These are phyloP conservation scores for Sciaenops ocellatus DNA, from an alignment of 2,797 vertebrate species.

Conservation along the genomic window DNA sequence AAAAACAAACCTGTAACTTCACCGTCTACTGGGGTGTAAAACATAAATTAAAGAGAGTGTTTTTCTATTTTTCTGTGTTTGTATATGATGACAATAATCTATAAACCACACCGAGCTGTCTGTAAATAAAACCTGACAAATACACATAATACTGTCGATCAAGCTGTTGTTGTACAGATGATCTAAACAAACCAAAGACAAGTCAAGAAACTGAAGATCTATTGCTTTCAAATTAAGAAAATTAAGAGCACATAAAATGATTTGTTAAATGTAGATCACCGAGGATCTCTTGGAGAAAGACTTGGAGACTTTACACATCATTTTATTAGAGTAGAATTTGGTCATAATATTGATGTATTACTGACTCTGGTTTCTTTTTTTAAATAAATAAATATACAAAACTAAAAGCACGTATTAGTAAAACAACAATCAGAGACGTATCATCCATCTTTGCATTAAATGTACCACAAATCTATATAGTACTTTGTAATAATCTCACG, in stretches of 20 bases:
- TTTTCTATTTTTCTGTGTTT: neutral
- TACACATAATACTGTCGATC: neutral
- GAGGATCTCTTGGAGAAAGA: too few relatives aligned
- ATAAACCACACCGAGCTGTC: neutral
- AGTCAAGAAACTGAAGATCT: neutral
- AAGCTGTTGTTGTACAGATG: neutral
- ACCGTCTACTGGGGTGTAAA: neutral
- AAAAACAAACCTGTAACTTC: constrained; percentile 47
- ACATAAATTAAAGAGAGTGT: neutral
- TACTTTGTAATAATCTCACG: neutral
- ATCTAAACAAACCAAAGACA: neutral
- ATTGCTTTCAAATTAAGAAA: neutral
- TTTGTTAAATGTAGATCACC: neutral
- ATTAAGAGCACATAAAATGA: neutral
- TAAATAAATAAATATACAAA: neutral
- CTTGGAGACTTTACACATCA: neutral
- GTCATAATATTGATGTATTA: neutral
- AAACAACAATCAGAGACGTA: neutral
- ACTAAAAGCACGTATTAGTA: neutral
- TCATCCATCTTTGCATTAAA: too few relatives aligned
- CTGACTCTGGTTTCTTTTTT: too few relatives aligned
- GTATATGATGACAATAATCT: neutral
- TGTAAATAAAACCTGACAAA: neutral
- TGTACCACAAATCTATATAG: too few relatives aligned
- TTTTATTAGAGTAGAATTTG: neutral